Evolutionary conservation across 2,888 invertebrate species (phyloP).

Genomic region (Tanypteryx hageni): DNA sequence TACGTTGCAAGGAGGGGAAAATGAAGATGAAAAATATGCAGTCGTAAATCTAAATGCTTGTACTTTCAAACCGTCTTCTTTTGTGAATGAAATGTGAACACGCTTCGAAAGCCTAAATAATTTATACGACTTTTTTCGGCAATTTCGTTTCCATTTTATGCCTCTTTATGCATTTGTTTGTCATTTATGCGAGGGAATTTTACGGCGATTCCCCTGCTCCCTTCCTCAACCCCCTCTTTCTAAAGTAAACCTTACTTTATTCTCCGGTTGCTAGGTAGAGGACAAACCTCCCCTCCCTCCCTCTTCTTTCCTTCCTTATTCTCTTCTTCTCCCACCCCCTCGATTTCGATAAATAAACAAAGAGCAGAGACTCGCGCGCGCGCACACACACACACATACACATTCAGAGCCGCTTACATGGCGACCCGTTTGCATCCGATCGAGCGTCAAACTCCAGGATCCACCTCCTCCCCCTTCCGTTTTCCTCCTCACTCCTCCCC

Average conservation of each 20-base stretch:
- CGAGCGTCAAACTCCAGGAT: not conserved
- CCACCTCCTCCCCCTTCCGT: no score
- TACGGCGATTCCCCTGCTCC: not conserved
- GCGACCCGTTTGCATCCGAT: slow-evolving; percentile 39
- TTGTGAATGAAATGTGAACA: slow-evolving; percentile 43
- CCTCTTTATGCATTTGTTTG: slow-evolving; percentile 63
- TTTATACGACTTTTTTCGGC: slow-evolving; percentile 53
- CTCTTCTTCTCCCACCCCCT: slow-evolving; percentile 3
- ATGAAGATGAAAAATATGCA: not conserved
- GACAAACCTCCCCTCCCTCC: not conserved
- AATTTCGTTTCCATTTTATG: slow-evolving; percentile 55
- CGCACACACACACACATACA: not conserved
- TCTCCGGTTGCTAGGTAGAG: not conserved
- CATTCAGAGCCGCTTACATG: not conserved
- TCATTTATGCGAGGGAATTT: slow-evolving; percentile 58
- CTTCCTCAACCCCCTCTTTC: not conserved
- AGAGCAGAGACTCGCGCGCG: not conserved
- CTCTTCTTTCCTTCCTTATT: not conserved
- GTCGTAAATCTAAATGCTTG: not conserved
- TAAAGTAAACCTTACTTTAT: slow-evolving; percentile 34
- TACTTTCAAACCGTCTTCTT: not conserved
- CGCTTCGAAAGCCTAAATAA: slow-evolving; percentile 46
- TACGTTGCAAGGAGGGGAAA: no score
- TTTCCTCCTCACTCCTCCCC: not conserved
- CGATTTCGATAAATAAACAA: slow-evolving; percentile 34